These are phyloP conservation scores for Oreohelix idahoensis DNA, from an alignment of 1,140 invertebrate species.

Conservation along the genomic window DNA sequence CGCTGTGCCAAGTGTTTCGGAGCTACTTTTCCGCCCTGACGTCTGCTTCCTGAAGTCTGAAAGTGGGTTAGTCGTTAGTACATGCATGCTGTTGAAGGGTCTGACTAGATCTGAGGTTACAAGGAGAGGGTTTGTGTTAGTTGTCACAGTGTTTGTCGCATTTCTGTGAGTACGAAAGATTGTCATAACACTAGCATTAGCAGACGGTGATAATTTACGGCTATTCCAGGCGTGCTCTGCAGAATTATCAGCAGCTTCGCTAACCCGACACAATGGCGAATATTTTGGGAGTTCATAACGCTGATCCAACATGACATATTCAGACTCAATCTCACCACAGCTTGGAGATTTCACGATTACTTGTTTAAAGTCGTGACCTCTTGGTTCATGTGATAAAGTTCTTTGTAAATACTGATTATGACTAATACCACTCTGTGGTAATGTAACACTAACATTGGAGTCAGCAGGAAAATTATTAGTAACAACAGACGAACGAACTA, in stretches of 20 bases:
- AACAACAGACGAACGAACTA: neutral
- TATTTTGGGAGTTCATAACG: neutral
- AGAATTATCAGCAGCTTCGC: neutral
- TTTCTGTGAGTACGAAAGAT: neutral
- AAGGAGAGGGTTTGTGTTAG: neutral
- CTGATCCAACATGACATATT: constrained; percentile 21
- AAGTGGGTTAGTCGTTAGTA: neutral
- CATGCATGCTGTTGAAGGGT: neutral
- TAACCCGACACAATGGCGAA: constrained; percentile 5
- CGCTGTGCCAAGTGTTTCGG: neutral
- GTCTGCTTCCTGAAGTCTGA: neutral
- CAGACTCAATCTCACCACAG: constrained; percentile 29
- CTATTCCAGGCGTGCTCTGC: neutral
- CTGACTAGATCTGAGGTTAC: neutral
- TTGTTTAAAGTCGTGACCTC: neutral
- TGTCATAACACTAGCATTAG: neutral
- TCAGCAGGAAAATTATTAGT: neutral
- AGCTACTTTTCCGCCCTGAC: neutral
- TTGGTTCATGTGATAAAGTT: constrained; percentile 13
- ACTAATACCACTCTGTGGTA: neutral
- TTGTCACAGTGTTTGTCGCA: neutral
- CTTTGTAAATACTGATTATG: constrained; percentile 3
- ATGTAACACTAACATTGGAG: neutral
- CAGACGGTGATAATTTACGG: neutral
- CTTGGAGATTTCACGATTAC: neutral